These are phyloP conservation scores for Phoebastria nigripes DNA, from an alignment of 2,797 vertebrate species.

Conservation along the genomic window DNA sequence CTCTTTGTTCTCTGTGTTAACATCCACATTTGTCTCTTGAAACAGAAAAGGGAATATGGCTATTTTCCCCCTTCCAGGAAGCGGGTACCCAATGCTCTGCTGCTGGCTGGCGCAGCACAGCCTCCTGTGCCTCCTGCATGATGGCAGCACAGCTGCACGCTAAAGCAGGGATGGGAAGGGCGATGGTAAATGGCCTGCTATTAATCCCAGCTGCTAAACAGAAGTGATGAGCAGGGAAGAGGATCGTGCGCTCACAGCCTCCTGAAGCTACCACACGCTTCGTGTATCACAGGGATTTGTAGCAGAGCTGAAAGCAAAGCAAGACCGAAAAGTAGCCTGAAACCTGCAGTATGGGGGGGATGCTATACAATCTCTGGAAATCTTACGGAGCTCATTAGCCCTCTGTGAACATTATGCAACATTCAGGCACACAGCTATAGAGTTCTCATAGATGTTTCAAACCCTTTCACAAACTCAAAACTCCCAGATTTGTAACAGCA, in stretches of 20 bases:
- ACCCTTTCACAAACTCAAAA: not conserved
- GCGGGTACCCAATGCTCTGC: rapidly evolving
- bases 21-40: not conserved
- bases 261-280: not conserved
- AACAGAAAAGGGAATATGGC: not conserved
- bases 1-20: not conserved
- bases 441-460: not conserved
- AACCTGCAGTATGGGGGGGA: not conserved
- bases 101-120: not conserved
- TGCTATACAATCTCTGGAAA: not conserved
- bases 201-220: not conserved
- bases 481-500: not conserved
- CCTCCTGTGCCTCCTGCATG: not conserved
- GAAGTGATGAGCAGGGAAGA: rapidly evolving
- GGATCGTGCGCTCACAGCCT: not conserved
- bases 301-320: not conserved
- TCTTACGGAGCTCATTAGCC: not conserved
- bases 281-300: not conserved
- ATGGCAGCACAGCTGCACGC: not conserved
- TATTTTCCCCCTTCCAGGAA: not conserved
- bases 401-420: not conserved
- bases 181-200: not conserved
- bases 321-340: not conserved
- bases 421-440: not conserved
- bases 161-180: not conserved